Conservation (phyloP, 2,888 invertebrate species). For the Sympetrum striolatum region DNA sequence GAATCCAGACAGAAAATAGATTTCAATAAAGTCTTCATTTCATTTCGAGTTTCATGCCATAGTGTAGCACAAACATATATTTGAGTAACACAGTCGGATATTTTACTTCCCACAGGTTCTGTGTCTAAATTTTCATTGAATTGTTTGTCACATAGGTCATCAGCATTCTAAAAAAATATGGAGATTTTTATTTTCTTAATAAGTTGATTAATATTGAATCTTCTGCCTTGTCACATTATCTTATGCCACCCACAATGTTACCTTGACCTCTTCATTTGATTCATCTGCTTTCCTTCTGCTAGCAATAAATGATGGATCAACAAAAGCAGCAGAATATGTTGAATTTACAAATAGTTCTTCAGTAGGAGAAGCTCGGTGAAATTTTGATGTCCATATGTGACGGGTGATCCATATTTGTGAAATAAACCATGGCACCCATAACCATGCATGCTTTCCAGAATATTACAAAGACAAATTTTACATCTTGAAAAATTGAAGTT, state of each 20-base stretch:
- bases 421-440: constrained; percentile 90
- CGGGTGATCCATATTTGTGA: constrained; percentile 97
- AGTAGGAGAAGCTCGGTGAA: constrained; percentile 94
- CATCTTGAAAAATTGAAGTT: too few species aligned
- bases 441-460: constrained; percentile 77
- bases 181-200: not conserved
- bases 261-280: constrained; percentile 89
- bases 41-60: constrained; percentile 99
- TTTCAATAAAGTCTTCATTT: constrained; percentile 98
- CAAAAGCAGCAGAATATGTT: constrained; percentile 89
- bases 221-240: not conserved
- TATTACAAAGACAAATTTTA: not conserved
- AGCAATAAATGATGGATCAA: constrained; percentile 95
- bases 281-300: constrained; percentile 92
- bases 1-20: constrained; percentile 93
- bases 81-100: constrained; percentile 87
- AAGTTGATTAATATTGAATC: not conserved
- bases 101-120: constrained; percentile 54
- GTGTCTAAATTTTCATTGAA: not conserved
- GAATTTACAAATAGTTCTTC: constrained; percentile 95
- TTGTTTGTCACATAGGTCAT: not conserved
- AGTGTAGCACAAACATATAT: constrained; percentile 98
- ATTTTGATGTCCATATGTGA: constrained; percentile 98
- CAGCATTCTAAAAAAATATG: not conserved
- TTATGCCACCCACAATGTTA: constrained; percentile 54